Conservation (phyloP, 1,140 invertebrate species). For the Drosophila kepulauana region DNA sequence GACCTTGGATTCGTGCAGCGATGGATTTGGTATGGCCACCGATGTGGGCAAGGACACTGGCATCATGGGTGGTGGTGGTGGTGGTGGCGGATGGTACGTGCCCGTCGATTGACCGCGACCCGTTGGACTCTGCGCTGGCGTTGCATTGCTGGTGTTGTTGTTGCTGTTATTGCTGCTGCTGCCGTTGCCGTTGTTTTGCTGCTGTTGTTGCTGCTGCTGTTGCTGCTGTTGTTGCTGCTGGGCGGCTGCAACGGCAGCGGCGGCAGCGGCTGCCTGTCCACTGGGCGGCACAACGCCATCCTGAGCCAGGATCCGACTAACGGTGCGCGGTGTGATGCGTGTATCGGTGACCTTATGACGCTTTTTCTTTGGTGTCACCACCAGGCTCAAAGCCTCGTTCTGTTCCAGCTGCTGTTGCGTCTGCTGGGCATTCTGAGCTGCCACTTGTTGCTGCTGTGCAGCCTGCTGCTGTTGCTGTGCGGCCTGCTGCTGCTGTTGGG, state of each 20-base stretch:
- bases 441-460: conserved; percentile 77
- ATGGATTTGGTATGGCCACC: conserved; percentile 98
- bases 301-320: conserved; percentile 93
- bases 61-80: conserved; percentile 88
- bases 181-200: conserved; percentile 37
- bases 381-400: conserved; percentile 96
- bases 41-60: conserved; percentile 93
- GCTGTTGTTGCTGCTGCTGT: conserved; percentile 55
- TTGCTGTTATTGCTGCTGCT: conserved; percentile 52
- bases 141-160: conserved; percentile 70
- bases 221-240: conserved; percentile 54
- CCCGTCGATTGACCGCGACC: conserved; percentile 86
- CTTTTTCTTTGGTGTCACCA: conserved; percentile 97
- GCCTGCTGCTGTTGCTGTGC: conserved; percentile 86
- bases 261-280: conserved; percentile 52
- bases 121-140: conserved; percentile 87
- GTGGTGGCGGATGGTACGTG: conserved; percentile 88
- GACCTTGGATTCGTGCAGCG: conserved; percentile 97
- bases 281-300: conserved; percentile 89
- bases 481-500: conserved; percentile 75
- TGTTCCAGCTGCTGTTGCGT: conserved; percentile 89
- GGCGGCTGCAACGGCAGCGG: conserved; percentile 51
- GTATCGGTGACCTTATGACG: conserved; percentile 98
- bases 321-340: conserved; percentile 95
- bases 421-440: conserved; percentile 86